Percentiles rank a stretch among this genome's conserved stretches.
These are phyloP conservation scores for Budorcas taxicolor DNA, from an alignment of 2,113 vertebrate species.

Conservation along the genomic window DNA sequence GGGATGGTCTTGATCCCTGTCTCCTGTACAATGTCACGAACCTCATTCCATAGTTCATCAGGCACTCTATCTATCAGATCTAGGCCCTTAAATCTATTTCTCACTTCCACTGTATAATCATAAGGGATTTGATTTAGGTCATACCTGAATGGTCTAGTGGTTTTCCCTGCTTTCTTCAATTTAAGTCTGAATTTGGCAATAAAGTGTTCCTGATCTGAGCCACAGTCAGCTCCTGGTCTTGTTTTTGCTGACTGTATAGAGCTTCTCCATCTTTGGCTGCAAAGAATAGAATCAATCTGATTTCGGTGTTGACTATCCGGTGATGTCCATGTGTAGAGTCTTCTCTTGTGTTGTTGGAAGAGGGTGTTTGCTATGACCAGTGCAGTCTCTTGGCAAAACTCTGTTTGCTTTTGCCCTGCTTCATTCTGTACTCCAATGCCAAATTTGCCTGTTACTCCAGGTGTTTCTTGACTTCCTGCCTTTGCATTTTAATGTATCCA, in stretches of 20 bases:
- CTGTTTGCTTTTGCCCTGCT: neutral
- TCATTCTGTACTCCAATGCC: neutral
- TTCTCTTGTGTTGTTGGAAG: neutral
- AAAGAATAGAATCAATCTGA: neutral
- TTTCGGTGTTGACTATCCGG: fast-evolving
- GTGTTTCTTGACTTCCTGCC: neutral
- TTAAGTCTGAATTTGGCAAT: neutral
- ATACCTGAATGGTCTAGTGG: neutral
- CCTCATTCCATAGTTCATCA: fast-evolving
- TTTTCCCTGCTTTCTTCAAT: neutral
- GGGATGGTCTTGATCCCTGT: neutral
- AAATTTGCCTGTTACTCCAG: neutral
- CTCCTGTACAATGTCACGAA: neutral
- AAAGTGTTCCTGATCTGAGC: neutral
- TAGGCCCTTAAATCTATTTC: neutral
- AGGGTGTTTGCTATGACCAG: neutral
- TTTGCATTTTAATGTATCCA: neutral
- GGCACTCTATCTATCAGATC: neutral
- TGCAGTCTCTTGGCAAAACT: neutral
- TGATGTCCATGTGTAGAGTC: neutral
- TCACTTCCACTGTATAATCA: neutral
- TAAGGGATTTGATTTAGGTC: neutral
- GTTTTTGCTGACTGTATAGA: neutral
- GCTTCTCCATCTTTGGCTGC: neutral
- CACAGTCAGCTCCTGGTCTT: neutral